Evolutionary conservation across 2,797 vertebrate species (phyloP).

Genomic region (Vespertilio murinus): DNA sequence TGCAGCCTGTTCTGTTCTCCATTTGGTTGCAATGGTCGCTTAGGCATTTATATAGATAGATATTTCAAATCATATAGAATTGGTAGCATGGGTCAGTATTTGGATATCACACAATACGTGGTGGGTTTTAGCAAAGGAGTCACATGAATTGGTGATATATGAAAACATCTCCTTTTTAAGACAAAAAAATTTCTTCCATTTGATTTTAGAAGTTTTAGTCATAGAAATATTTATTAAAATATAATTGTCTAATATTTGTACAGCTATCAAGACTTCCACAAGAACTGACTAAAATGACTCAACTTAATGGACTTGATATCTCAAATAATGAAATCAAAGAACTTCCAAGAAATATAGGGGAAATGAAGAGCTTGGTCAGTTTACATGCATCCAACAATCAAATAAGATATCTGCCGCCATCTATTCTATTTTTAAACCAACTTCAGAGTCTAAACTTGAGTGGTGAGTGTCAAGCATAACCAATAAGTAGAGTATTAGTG

Average conservation of each 20-base stretch:
- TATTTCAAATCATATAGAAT: not conserved
- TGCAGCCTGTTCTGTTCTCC: too few species aligned
- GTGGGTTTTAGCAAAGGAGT: not conserved
- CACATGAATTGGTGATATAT: not conserved
- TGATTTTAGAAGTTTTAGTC: slow-evolving; percentile 13
- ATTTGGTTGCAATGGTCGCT: too few species aligned
- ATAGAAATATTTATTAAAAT: slow-evolving; percentile 34
- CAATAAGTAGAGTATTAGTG: not conserved
- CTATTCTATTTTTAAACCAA: slow-evolving; percentile 70
- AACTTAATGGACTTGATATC: slow-evolving; percentile 79
- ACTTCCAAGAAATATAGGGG: slow-evolving; percentile 78
- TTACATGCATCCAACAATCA: slow-evolving; percentile 77
- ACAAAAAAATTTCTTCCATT: not conserved
- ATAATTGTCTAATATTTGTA: slow-evolving; percentile 62
- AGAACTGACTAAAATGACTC: slow-evolving; percentile 75
- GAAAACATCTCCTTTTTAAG: slow-evolving; percentile 40
- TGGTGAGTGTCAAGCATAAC: slow-evolving; percentile 70
- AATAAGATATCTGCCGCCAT: slow-evolving; percentile 74
- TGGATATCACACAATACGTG: not conserved
- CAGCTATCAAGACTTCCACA: slow-evolving; percentile 81
- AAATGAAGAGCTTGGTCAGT: slow-evolving; percentile 72
- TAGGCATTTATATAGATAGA: too few species aligned
- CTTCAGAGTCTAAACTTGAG: slow-evolving; percentile 75
- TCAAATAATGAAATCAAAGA: slow-evolving; percentile 79
- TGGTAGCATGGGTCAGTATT: not conserved